Base-by-base conservation (phyloP, 2,113 vertebrate species). In the Cryptoleucopteryx plumbea region DNA sequence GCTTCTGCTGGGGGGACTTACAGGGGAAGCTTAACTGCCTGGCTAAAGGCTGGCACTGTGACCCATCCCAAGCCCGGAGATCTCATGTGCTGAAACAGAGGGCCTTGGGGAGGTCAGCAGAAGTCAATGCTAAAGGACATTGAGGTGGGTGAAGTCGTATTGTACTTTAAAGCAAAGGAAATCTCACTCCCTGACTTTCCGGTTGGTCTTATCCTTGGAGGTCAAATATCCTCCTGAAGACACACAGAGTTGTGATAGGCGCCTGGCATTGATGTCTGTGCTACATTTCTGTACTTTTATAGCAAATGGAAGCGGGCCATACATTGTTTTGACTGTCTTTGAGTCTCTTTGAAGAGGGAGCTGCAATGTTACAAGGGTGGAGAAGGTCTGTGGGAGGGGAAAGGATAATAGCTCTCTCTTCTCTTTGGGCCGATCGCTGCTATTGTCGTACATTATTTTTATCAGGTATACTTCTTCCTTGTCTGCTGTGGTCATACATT, bases 261-360 rank as follows among this genome's bases (percentile, higher is more conserved):
- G 90, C 75, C 82, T 82, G 79, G 58, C 78, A 62, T 74, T 94
- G 82, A 65, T 45, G 73, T 77, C 82, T 93, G 68, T 4, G 2
- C 81, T 50, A 17, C 50, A 3, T 40, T 66, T 71, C 73, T 71
- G 65, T 48, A 45, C 56, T 85, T 84, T 80, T 78, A 71, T 29
- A 68, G 82, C 62, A 68, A 92, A 59, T 88, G 94, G 95, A 95
- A 93, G 47, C 12, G 2, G 29, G 90, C 94, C 92, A 94, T 74
- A 21, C 65, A 84, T 95, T 97, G 94, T 94, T 86, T 91, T 45
- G 65, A 32, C 55, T 84, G 88, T 87, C 68, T 93, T 22, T 27
- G 75, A 70, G 68, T 45, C 53, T 61, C 92, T 96, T 91, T 93
- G 92, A 95, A 87, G 94, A 89, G n/a, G 42, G n/a, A 93, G n/a